A percentile compares a stretch with the other conserved stretches of the same genome.
These are phyloP conservation scores for Misgurnus anguillicaudatus DNA, from an alignment of 2,113 vertebrate genomes.

Conservation along the genomic window DNA sequence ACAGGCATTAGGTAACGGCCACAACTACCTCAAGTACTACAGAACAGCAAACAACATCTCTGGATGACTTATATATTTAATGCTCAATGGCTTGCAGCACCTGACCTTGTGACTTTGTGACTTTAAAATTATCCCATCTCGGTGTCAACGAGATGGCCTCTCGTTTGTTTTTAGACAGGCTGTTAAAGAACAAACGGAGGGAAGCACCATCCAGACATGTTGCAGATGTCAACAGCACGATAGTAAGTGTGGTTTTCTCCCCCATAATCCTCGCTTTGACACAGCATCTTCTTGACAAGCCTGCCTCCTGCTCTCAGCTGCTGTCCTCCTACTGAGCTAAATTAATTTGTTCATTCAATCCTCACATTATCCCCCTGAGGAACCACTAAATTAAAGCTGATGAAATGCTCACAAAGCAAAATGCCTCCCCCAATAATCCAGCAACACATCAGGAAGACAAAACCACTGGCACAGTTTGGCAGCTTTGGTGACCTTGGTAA, in stretches of 20 bases:
- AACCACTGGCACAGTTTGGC: not conserved
- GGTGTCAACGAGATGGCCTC: slow-evolving; percentile 6
- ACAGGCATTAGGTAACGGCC: not conserved
- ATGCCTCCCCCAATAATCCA: slow-evolving; percentile 30
- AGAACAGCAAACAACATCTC: slow-evolving; percentile 1
- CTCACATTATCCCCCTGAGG: slow-evolving; percentile 36
- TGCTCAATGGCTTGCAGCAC: not conserved
- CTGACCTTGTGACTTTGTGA: not conserved
- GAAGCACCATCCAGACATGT: slow-evolving; percentile 13
- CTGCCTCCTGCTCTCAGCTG: slow-evolving; percentile 23
- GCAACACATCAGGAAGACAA: not conserved
- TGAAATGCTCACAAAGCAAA: slow-evolving; percentile 34
- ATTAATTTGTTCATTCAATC: slow-evolving; percentile 41
- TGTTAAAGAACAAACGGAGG: slow-evolving; percentile 10
- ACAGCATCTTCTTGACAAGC: slow-evolving; percentile 31
- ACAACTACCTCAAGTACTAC: not conserved
- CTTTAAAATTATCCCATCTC: not conserved
- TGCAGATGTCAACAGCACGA: slow-evolving; percentile 38
- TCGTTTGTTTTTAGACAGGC: slow-evolving; percentile 4
- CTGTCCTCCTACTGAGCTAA: slow-evolving; percentile 40
- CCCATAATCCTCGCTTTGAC: slow-evolving; percentile 37
- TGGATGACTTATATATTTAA: not conserved
- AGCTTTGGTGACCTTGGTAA: not conserved
- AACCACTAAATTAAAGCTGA: slow-evolving; percentile 37
- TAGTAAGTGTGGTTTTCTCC: slow-evolving; percentile 1